These are phyloP conservation scores for Lepus townsendii DNA, from an alignment of 2,797 vertebrate species.

Conservation along the genomic window DNA sequence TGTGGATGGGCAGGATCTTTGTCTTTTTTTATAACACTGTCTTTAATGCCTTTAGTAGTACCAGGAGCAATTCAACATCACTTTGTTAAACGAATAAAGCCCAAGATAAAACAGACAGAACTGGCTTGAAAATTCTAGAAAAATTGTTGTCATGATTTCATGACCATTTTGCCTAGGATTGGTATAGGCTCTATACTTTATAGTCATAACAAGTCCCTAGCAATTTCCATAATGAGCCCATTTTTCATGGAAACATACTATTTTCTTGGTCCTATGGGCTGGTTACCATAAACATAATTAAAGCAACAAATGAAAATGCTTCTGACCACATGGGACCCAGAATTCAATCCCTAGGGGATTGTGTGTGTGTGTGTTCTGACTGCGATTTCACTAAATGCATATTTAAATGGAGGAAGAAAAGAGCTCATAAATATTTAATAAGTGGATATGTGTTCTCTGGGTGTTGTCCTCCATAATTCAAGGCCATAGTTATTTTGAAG, in stretches of 20 bases:
- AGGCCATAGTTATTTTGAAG: background rate
- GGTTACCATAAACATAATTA: slow-evolving; percentile 73
- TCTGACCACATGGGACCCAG: slow-evolving; percentile 4
- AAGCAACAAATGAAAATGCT: slow-evolving; percentile 77
- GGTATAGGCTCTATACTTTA: background rate
- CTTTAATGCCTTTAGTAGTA: background rate
- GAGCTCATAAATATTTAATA: slow-evolving; percentile 52
- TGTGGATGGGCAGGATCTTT: background rate
- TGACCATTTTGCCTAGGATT: slow-evolving; percentile 8
- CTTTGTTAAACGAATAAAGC: slow-evolving; percentile 7
- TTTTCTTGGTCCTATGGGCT: slow-evolving; percentile 53
- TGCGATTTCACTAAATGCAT: slow-evolving; percentile 67
- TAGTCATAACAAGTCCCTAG: slow-evolving; percentile 32
- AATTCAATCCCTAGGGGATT: slow-evolving; percentile 61
- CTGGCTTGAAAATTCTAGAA: background rate
- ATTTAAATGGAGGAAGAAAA: slow-evolving; percentile 29
- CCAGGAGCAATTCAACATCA: background rate
- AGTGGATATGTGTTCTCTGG: background rate
- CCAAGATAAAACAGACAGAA: background rate
- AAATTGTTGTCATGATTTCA: slow-evolving; percentile 19
- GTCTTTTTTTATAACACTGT: background rate
- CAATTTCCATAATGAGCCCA: slow-evolving; percentile 57
- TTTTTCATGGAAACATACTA: slow-evolving; percentile 40
- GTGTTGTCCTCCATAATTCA: background rate
- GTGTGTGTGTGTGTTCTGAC: slow-evolving; percentile 21